Base-by-base conservation (phyloP, 2,888 invertebrate genomes). In the Dryococelus australis region DNA sequence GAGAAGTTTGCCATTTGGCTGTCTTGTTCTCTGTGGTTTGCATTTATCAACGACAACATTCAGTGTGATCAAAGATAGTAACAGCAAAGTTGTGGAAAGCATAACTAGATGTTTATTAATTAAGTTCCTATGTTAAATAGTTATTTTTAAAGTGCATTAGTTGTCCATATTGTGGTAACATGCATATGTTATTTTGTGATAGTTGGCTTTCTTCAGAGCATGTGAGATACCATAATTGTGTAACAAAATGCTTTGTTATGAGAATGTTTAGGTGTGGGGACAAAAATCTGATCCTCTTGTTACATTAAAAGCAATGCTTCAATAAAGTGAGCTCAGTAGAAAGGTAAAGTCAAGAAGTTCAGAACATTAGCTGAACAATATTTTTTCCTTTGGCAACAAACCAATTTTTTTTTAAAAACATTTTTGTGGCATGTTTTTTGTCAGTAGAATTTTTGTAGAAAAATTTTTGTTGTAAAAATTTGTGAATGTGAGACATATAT, bases 401-500 rank as follows among this genome's bases (percentile, higher is more conserved):
- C 53, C 65, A 87, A 86, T 83, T 89, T 88, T 89, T 87, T 87
- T 84, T 87, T 43, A 80, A 80, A n/a, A 65, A 83, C 84, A 87
- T 87, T 89, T 89, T 89, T 88, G 89, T 89, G 87, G 89, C 89
- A 89, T 89, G 89, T 87, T 87, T 88, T 89, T 88, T 88, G 86
- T 88, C 84, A 65, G 88, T 88, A 89, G 89, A 88, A 83, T 89
- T 89, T 89, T 89, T 88, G 89, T 85, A 85, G 81, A 78, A 86
- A 88, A 35, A 83, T 28, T 83, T 83, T 83, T 35, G 35, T 87
- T 87, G 86, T 87, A 86, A 84, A 43, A 87, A 86, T 87, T 88
- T 89, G 86, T 89, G 89, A 89, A 89, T 89, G 89, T 89, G 79
- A 87, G 79, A 84, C 83, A 53, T 87, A 86, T 86, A 86, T 35